phyloP scores from a whole-genome alignment of 2,113 vertebrate genomes.

The Spilogale gracilis region DNA sequence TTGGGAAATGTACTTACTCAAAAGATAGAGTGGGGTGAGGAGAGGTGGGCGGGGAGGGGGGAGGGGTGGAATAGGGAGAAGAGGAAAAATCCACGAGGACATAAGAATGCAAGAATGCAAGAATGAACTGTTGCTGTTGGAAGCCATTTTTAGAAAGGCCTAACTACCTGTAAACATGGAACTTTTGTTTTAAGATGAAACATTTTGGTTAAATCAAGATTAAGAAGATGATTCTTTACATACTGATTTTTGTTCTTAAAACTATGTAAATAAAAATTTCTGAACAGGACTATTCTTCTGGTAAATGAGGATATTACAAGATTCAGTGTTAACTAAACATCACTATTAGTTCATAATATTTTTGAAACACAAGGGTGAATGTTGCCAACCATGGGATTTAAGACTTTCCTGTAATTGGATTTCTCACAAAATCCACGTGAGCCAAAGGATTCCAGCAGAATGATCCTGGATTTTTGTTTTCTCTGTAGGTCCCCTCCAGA shows the following conservation, averaged over 20 bases:
- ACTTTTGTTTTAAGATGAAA: slow-evolving; percentile 45
- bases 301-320: neutral
- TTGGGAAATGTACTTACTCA: neutral
- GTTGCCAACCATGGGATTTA: neutral
- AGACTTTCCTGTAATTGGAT: neutral
- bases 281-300: neutral
- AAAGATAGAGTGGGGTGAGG: neutral
- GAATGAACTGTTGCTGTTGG: neutral
- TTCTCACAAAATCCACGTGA: slow-evolving; percentile 19
- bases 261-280: slow-evolving; percentile 35
- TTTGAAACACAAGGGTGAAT: neutral
- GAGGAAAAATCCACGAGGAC: slow-evolving; percentile 5
- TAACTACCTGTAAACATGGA: neutral
- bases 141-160: slow-evolving; percentile 17
- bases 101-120: slow-evolving; percentile 10
- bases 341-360: neutral
- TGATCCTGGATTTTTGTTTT: neutral
- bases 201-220: slow-evolving; percentile 27
- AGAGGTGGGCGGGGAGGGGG: neutral
- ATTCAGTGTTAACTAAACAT: neutral
- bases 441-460: slow-evolving; percentile 10
- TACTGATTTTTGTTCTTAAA: neutral
- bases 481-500: neutral
- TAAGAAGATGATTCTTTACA: slow-evolving; percentile 51
- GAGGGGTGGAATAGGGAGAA: neutral